A percentile compares a stretch with the other conserved stretches of the same genome.
Conservation (phyloP, 2,113 vertebrate genomes). For the Propithecus coquereli region DNA sequence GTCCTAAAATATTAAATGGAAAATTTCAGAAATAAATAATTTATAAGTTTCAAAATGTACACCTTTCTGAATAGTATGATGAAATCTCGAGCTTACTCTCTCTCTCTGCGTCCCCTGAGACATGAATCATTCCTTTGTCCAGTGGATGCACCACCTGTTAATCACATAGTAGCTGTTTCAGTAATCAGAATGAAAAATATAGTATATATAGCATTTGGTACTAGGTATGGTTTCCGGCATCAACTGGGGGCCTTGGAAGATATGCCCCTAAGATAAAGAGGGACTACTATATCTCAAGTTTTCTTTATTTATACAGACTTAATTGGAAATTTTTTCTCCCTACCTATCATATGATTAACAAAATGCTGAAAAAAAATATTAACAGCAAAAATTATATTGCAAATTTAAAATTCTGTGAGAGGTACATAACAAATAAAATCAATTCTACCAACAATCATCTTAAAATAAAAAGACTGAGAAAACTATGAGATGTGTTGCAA, state of each 20-base stretch:
- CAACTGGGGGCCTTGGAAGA: not conserved
- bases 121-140: not conserved
- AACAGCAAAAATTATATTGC: not conserved
- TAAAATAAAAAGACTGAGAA: not conserved
- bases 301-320: not conserved
- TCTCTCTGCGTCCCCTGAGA: accelerated
- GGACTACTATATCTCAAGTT: not conserved
- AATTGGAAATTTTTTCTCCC: not conserved
- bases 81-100: not conserved
- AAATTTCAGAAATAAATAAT: not conserved
- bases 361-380: not conserved
- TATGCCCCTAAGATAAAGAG: not conserved
- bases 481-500: not conserved
- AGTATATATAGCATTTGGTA: not conserved
- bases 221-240: not conserved
- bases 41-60: not conserved
- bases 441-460: not conserved
- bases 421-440: not conserved
- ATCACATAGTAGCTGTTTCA: not conserved
- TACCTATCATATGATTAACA: not conserved
- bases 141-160: not conserved
- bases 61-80: not conserved
- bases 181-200: not conserved
- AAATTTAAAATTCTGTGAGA: not conserved
- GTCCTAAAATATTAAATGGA: not conserved